Evolutionary conservation across 2,797 vertebrate species (phyloP), one percentile per base, ranked within the genome.

Genomic region (Tokudaia muenninki): DNA sequence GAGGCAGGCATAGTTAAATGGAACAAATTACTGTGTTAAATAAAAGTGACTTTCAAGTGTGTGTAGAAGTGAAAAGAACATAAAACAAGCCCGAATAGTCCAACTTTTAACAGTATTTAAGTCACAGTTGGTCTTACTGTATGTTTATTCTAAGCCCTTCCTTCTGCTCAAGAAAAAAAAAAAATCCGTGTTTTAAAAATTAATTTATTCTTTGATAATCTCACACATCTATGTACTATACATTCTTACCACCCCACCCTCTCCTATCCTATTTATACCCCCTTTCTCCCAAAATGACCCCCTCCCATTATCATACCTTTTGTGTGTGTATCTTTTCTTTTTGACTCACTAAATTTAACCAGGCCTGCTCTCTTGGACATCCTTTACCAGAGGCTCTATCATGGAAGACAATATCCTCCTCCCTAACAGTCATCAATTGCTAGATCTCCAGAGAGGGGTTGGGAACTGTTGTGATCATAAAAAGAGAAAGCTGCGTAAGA

Each of bases 51-150:
- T 55, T 26, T 34, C 41, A 77, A 72, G 26, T 52, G 31, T 3
- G 11, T 50, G 21, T 13, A 12, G 26, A 50, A 74, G 37, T 5
- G 31, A 57, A 34, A n/a, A 55, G 59, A 70, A 26, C 12, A 3
- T 4, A 1, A 1, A 31, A 12, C 9, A 61, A n/a, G 0, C 12
- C 11, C 0, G 9, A 21, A 3, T 19, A 26, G 1, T 5, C 16
- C 14, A 34, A 34, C 8, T 26, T 26, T 37, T 34, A 34, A 17
- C 47, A 0, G 0, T 9, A 1, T 8, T 12, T 31, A 31, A 0
- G 67, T 65, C 89, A 34, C 0, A 22, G 22, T 14, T 29, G 0
- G 0, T 6, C 41, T 12, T 19, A 1, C 1, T 74, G 72, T 24
- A 24, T 24, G n/a, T 52, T 24, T 24, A 4, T 16, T 10, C 1